phyloP scores from a whole-genome alignment of 2,113 vertebrate species.

The Naja naja region DNA sequence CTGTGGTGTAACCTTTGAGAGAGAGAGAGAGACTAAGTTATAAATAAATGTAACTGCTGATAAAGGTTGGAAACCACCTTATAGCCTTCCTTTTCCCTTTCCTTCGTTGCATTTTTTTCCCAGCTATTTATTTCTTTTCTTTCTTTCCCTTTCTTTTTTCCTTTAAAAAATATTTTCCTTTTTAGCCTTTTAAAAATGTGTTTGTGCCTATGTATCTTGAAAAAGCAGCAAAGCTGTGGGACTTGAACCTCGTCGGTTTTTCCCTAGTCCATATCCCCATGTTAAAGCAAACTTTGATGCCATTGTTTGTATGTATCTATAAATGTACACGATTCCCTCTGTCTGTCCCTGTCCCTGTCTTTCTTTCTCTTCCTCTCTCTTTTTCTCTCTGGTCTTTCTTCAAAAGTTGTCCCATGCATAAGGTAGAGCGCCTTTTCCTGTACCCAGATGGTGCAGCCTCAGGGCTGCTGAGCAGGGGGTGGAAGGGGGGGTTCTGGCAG shows the following conservation, averaged over 20 bases:
- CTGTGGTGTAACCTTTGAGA: neutral
- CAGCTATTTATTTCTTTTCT: neutral
- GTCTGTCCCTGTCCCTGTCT: too few relatives aligned
- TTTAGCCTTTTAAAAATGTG: neutral
- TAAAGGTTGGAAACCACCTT: neutral
- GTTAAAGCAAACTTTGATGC: neutral
- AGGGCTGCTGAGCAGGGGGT: too few relatives aligned
- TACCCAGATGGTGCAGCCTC: too few relatives aligned
- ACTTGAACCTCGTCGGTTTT: too few relatives aligned
- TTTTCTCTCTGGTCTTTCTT: too few relatives aligned
- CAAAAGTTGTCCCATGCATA: too few relatives aligned
- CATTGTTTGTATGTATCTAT: too few relatives aligned
- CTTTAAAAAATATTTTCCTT: neutral
- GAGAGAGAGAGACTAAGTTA: neutral
- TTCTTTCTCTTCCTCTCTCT: too few relatives aligned
- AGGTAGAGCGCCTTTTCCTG: too few relatives aligned
- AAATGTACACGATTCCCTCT: too few relatives aligned
- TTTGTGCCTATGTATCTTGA: neutral
- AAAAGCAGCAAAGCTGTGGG: neutral
- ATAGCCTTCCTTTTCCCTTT: neutral
- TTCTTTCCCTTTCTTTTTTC: too few relatives aligned
- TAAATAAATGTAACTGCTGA: neutral
- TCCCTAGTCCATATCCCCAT: neutral
- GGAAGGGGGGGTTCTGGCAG: too few relatives aligned
- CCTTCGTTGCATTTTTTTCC: neutral